Evolutionary conservation across 2,113 vertebrate genomes (phyloP).

Genomic region (Dasypus novemcinctus): DNA sequence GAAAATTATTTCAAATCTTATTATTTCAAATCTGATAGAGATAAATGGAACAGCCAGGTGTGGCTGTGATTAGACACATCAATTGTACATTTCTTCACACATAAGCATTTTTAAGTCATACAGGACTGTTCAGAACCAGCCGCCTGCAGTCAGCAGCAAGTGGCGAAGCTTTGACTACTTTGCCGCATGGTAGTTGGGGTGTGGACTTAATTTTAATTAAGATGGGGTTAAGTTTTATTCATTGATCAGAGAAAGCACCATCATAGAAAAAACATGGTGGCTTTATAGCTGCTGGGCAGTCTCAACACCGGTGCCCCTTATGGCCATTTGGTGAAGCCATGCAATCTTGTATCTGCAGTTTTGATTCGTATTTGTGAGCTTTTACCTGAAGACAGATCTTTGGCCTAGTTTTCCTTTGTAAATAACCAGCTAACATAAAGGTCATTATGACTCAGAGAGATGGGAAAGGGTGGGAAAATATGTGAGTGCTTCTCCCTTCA

Average conservation of each 20-base stretch:
- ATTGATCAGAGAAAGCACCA: neutral
- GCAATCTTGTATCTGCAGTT: neutral
- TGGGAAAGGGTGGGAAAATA: conserved; percentile 73
- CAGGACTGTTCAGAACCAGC: neutral
- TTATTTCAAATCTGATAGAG: neutral
- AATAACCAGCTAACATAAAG: conserved; percentile 61
- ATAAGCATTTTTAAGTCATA: neutral
- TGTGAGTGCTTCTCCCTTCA: conserved; percentile 68
- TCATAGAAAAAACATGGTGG: neutral
- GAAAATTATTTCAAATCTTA: neutral
- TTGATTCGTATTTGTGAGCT: neutral
- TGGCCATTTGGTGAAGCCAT: neutral
- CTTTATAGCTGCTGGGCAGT: neutral
- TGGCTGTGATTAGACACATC: neutral
- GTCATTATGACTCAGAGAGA: conserved; percentile 56
- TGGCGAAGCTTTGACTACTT: neutral
- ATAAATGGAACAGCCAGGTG: neutral
- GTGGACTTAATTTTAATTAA: conserved; percentile 25
- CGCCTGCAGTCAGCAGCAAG: neutral
- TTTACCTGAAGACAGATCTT: conserved; percentile 43
- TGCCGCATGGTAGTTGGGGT: neutral
- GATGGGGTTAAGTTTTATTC: neutral
- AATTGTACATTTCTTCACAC: no score
- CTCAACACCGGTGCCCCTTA: no score
- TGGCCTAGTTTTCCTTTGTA: conserved; percentile 46